Evolutionary conservation across 2,113 vertebrate genomes (phyloP).

Genomic region (Pogonocichla stellata): DNA sequence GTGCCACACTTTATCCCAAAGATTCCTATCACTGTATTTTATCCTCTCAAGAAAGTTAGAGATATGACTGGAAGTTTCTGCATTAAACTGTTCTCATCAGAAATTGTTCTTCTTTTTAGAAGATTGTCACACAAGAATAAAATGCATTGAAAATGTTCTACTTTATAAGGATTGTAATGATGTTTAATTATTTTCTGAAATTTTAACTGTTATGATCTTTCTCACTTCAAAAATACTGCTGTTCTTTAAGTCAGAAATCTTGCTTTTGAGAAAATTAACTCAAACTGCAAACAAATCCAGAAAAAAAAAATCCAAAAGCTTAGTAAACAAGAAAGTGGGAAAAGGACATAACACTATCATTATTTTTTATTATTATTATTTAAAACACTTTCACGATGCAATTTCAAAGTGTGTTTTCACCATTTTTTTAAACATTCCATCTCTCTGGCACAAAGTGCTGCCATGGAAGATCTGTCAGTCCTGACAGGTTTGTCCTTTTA

Average conservation of each 20-base stretch:
- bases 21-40: neutral
- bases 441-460: neutral
- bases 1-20: neutral
- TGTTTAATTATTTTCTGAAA: neutral
- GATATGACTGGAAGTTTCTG: neutral
- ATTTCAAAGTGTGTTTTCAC: neutral
- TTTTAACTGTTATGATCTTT: neutral
- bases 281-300: neutral
- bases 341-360: neutral
- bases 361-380: neutral
- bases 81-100: neutral
- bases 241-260: neutral
- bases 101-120: neutral
- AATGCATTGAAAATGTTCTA: neutral
- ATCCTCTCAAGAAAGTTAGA: neutral
- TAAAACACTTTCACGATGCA: neutral
- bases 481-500: neutral
- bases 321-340: neutral
- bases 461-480: neutral
- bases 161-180: neutral
- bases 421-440: fast-evolving
- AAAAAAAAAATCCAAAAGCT: neutral
- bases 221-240: neutral
- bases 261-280: neutral
- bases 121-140: neutral